A percentile compares a stretch with the other conserved stretches of the same genome.
Conservation (phyloP, 2,888 invertebrate species). For the Petrophora chlorosata region DNA sequence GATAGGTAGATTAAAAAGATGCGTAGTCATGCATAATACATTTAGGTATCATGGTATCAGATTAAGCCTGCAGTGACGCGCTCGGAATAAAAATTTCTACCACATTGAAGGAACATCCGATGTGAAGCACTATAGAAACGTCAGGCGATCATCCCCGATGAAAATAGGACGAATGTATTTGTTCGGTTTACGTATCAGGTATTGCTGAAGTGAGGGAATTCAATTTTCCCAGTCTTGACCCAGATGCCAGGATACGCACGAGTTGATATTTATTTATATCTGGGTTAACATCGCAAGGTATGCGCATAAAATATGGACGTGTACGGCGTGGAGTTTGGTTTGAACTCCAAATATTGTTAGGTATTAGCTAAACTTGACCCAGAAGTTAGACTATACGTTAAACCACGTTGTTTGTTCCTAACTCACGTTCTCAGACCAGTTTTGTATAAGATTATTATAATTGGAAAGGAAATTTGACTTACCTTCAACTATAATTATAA, state of each 20-base stretch:
- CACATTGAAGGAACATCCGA: conserved; percentile 3
- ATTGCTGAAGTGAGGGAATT: conserved; percentile 16
- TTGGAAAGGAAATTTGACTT: no score
- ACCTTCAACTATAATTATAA: no score
- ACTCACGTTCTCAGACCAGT: no score
- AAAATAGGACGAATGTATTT: conserved; percentile 9
- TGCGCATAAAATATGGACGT: no score
- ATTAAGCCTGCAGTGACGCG: conserved; percentile 10
- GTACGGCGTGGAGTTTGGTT: no score
- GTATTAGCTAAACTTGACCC: no score
- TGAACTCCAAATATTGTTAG: no score
- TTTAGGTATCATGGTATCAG: conserved; percentile 17
- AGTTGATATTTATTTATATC: conserved; percentile 3
- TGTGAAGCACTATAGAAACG: conserved; percentile 6
- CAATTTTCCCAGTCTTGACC: conserved; percentile 22
- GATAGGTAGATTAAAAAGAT: conserved; percentile 19
- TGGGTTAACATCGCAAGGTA: no score
- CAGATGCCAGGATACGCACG: conserved; percentile 9
- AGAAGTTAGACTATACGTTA: no score
- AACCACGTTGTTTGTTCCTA: no score
- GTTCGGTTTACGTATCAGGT: conserved; percentile 5
- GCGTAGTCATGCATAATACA: conserved; percentile 26
- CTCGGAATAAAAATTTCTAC: conserved; percentile 11
- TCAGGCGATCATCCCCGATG: conserved; percentile 10
- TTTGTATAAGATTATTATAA: no score